Conservation (phyloP, 30 jellyfish, hydroid and myxozoan species). For the Rhopilema esculentum region DNA sequence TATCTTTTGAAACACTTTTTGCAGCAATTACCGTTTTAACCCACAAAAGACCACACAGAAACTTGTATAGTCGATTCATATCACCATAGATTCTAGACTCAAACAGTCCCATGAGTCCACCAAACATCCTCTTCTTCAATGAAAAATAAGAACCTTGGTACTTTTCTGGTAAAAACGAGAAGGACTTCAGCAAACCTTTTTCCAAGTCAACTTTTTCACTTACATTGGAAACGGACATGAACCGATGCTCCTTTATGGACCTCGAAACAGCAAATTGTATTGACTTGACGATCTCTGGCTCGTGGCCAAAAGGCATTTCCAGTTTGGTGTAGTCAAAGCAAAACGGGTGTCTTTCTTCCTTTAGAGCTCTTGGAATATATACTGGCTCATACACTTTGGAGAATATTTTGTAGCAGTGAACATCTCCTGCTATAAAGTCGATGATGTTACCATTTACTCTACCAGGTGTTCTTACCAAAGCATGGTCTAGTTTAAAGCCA, state of each 20-base stretch:
- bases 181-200: slow-evolving; percentile 7
- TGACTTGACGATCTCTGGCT: slow-evolving; percentile 45
- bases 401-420: slow-evolving; percentile 18
- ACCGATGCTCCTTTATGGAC: slow-evolving; percentile 48
- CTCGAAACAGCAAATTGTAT: slow-evolving; percentile 36
- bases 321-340: slow-evolving; percentile 36
- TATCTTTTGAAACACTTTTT: not conserved
- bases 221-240: slow-evolving; percentile 14
- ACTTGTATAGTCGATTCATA: not conserved
- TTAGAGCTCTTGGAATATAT: not conserved
- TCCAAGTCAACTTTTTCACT: slow-evolving; percentile 17
- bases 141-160: slow-evolving; percentile 36
- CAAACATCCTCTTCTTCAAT: not conserved
- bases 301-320: not conserved
- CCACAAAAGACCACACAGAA: not conserved
- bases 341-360: slow-evolving; percentile 23
- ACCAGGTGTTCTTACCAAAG: not conserved
- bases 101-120: not conserved
- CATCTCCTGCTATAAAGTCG: slow-evolving; percentile 51
- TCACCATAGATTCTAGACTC: not conserved
- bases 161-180: slow-evolving; percentile 11
- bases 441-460: slow-evolving; percentile 2
- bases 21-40: not conserved
- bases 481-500: slow-evolving; percentile 27
- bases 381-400: slow-evolving; percentile 33